A percentile compares a stretch with the other conserved stretches of the same genome.
Conservation (phyloP, 2,797 vertebrate species). For the Sebastes itinus region DNA sequence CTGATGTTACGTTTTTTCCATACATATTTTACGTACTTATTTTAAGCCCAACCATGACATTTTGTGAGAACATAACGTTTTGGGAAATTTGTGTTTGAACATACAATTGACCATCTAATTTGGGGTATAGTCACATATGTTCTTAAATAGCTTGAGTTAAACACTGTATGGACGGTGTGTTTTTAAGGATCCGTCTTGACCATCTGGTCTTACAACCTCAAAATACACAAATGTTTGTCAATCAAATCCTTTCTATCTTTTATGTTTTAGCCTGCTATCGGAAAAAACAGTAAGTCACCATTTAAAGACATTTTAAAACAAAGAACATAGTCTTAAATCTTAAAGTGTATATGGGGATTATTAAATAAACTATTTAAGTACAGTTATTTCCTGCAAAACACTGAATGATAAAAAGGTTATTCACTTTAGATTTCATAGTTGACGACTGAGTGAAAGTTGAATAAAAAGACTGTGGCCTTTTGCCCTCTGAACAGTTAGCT, state of each 20-base stretch:
- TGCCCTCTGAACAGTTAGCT: slow-evolving; percentile 76
- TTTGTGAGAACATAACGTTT: too few relatives aligned
- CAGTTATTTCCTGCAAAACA: slow-evolving; percentile 28
- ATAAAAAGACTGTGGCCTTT: slow-evolving; percentile 74
- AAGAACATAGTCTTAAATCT: neutral
- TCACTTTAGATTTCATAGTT: slow-evolving; percentile 53
- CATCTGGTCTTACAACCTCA: neutral
- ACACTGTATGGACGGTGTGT: neutral
- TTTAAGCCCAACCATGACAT: too few relatives aligned
- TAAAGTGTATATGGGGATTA: neutral
- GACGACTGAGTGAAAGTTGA: slow-evolving; percentile 71
- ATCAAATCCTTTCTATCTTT: neutral
- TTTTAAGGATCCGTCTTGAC: slow-evolving; percentile 6
- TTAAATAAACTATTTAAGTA: neutral
- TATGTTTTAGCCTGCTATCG: neutral
- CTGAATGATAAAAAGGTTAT: slow-evolving; percentile 39
- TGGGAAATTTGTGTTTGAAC: slow-evolving; percentile 49
- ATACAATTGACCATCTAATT: slow-evolving; percentile 52
- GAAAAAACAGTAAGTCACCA: neutral
- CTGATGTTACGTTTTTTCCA: too few relatives aligned
- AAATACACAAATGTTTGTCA: neutral
- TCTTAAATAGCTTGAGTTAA: neutral
- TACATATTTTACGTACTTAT: too few relatives aligned
- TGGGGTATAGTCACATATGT: slow-evolving; percentile 33
- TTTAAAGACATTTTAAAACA: neutral